phyloP scores from a whole-genome alignment of 2,113 vertebrate genomes.

The Columba livia region DNA sequence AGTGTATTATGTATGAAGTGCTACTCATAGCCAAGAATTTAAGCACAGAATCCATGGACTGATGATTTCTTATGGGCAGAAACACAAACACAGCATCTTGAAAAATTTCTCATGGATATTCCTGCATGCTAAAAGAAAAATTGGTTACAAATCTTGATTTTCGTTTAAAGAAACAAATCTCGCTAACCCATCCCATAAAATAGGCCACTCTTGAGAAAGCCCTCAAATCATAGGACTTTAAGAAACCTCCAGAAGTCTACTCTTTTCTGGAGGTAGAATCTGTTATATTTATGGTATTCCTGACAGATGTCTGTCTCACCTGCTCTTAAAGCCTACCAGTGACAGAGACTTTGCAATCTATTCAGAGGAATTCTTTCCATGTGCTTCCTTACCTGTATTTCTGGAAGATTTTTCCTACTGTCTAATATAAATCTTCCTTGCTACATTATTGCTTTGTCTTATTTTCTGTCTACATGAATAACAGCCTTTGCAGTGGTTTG shows the following conservation, averaged over 20 bases:
- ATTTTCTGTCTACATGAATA: neutral
- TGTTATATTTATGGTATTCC: neutral
- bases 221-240: neutral
- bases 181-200: neutral
- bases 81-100: neutral
- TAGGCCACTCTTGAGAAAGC: neutral
- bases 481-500: neutral
- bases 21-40: neutral
- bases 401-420: neutral
- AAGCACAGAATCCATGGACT: neutral
- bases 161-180: neutral
- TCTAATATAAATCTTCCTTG: neutral
- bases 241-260: neutral
- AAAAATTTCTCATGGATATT: neutral
- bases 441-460: neutral
- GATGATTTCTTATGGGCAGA: neutral
- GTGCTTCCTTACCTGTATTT: neutral
- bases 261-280: neutral
- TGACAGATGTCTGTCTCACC: neutral
- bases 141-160: neutral
- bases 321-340: neutral
- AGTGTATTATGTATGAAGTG: neutral
- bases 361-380: neutral
- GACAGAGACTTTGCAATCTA: neutral
- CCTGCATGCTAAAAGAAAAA: neutral